Evolutionary conservation across 2,113 vertebrate genomes (phyloP).

Genomic region (Lasiurus borealis): DNA sequence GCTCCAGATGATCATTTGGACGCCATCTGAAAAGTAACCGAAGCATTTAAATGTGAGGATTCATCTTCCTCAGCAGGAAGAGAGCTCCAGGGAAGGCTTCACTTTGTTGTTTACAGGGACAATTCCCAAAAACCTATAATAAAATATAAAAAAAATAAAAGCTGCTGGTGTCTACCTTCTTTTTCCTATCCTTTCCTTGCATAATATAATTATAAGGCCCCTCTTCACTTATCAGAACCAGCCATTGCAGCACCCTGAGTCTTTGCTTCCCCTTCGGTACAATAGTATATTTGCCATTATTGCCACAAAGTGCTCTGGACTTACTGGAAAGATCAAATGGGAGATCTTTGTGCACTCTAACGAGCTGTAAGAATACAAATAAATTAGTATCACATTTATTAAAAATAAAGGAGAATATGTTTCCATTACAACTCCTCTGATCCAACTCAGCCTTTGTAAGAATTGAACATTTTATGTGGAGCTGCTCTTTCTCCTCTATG

Average conservation of each 20-base stretch:
- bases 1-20: slow-evolving; percentile 10
- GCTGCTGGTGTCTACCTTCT: not conserved
- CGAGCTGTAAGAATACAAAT: not conserved
- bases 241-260: not conserved
- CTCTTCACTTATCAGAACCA: slow-evolving; percentile 24
- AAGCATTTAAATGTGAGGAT: not conserved
- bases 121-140: slow-evolving; percentile 11
- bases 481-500: not conserved
- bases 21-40: not conserved
- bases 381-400: not conserved
- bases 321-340: not conserved
- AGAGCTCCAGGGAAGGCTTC: not conserved
- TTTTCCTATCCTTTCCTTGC: not conserved
- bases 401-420: not conserved
- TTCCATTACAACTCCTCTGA: not conserved
- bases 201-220: not conserved
- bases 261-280: not conserved
- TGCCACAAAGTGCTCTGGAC: not conserved
- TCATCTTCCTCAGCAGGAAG: slow-evolving; percentile 32
- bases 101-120: not conserved
- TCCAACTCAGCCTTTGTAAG: not conserved
- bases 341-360: not conserved
- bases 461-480: not conserved
- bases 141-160: slow-evolving; percentile 40
- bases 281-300: not conserved